Conservation (phyloP, 2,797 vertebrate genomes). For the Phrynocephalus guinanensis region DNA sequence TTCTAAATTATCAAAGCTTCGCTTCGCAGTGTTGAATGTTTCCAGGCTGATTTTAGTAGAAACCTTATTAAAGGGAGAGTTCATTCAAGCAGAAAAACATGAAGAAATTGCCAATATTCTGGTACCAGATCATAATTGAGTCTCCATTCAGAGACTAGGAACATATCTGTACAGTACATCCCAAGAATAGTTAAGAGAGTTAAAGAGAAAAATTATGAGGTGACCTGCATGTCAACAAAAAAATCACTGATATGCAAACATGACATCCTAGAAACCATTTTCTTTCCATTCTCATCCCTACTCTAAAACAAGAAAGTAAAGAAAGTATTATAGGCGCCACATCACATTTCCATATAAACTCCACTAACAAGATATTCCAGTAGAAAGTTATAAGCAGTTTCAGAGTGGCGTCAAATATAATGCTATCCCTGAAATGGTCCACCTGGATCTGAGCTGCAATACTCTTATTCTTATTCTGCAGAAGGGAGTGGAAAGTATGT, state of each 20-base stretch:
- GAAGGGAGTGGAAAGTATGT: neutral
- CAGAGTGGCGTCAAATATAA: neutral
- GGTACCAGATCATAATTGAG: slow-evolving; percentile 23
- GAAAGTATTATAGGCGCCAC: neutral
- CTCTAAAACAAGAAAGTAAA: neutral
- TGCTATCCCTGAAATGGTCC: neutral
- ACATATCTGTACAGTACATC: neutral
- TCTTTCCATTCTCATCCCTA: neutral
- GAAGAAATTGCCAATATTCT: slow-evolving; percentile 27
- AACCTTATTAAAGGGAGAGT: slow-evolving; percentile 40
- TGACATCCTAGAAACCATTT: slow-evolving; percentile 12
- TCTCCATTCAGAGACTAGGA: slow-evolving; percentile 24
- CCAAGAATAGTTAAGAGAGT: slow-evolving; percentile 23
- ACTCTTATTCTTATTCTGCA: neutral
- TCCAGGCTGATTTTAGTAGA: slow-evolving; percentile 48
- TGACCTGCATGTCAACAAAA: neutral
- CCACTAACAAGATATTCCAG: neutral
- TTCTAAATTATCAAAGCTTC: slow-evolving; percentile 59
- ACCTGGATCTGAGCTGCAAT: neutral
- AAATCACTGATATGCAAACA: neutral
- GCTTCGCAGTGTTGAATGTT: slow-evolving; percentile 47
- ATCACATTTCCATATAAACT: neutral
- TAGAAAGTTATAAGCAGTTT: too few species aligned
- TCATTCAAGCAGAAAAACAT: slow-evolving; percentile 42
- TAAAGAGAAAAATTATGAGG: slow-evolving; percentile 33